phyloP scores from a whole-genome alignment of 2,888 invertebrate genomes.

The Ryuthela nishihirai region DNA sequence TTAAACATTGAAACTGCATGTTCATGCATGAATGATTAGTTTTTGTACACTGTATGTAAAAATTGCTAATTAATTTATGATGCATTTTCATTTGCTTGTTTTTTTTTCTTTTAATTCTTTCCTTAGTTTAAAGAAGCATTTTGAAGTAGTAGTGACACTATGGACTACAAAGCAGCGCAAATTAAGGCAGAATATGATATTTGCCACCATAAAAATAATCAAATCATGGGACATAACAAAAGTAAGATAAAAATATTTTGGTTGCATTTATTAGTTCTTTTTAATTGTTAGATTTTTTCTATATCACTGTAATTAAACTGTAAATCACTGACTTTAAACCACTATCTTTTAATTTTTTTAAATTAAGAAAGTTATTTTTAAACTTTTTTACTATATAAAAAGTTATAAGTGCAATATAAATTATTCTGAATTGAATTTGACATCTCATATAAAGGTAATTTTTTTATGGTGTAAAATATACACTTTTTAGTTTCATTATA shows the following conservation, averaged over 20 bases:
- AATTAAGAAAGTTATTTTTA: neutral
- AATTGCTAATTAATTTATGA: too few relatives aligned
- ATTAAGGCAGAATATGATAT: conserved; percentile 95
- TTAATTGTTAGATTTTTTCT: neutral
- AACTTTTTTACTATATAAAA: too few relatives aligned
- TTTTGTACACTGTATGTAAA: too few relatives aligned
- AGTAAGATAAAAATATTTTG: conserved; percentile 55
- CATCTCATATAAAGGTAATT: too few relatives aligned
- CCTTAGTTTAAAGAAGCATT: conserved; percentile 67
- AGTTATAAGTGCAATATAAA: too few relatives aligned
- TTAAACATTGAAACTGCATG: too few relatives aligned
- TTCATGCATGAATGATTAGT: too few relatives aligned
- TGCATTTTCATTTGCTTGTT: neutral
- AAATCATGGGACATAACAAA: conserved; percentile 78
- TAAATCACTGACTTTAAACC: neutral
- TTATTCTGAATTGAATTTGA: too few relatives aligned
- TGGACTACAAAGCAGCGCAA: conserved; percentile 95
- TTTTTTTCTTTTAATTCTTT: conserved; percentile 4
- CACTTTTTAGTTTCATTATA: too few relatives aligned
- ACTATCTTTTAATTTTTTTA: neutral
- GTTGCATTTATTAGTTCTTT: neutral
- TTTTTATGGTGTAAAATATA: too few relatives aligned
- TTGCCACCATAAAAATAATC: conserved; percentile 95
- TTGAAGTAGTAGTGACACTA: conserved; percentile 79
- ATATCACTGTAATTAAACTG: too few relatives aligned